Conservation (phyloP, 2,888 invertebrate genomes). For the Agonopterix alstromeriana region DNA sequence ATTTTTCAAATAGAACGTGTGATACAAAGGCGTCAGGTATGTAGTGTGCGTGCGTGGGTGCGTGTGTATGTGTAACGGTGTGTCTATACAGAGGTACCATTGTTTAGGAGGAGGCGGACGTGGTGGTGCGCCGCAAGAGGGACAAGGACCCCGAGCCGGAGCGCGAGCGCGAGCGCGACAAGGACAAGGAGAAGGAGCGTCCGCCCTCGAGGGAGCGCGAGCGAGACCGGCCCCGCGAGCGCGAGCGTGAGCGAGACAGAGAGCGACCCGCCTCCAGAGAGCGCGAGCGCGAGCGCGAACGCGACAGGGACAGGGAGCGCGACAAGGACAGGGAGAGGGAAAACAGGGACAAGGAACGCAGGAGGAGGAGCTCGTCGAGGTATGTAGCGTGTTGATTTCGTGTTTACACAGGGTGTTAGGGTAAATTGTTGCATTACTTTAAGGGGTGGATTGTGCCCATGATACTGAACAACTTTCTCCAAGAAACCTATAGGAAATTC, state of each 20-base stretch:
- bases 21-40: too few species aligned
- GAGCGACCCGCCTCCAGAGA: constrained; percentile 22
- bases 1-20: too few species aligned
- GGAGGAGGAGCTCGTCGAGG: constrained; percentile 53
- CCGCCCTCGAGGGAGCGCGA: constrained; percentile 30
- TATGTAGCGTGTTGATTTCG: constrained; percentile 6
- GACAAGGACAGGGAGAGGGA: constrained; percentile 38
- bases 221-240: constrained; percentile 32
- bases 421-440: too few species aligned
- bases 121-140: constrained; percentile 70
- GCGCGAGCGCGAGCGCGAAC: constrained; percentile 15
- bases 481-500: too few species aligned
- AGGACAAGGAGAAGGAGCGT: constrained; percentile 33
- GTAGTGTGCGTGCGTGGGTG: too few species aligned
- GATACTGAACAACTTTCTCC: too few species aligned
- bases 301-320: constrained; percentile 38
- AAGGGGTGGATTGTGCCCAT: too few species aligned
- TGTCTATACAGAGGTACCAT: too few species aligned
- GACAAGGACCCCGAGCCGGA: constrained; percentile 38
- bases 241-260: constrained; percentile 33
- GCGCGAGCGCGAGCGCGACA: constrained; percentile 38
- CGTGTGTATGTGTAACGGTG: too few species aligned
- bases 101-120: constrained; percentile 81
- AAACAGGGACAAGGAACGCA: constrained; percentile 58
- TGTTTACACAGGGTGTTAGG: too few species aligned